phyloP scores from a whole-genome alignment of 2,888 invertebrate species.

The Nomada flava region DNA sequence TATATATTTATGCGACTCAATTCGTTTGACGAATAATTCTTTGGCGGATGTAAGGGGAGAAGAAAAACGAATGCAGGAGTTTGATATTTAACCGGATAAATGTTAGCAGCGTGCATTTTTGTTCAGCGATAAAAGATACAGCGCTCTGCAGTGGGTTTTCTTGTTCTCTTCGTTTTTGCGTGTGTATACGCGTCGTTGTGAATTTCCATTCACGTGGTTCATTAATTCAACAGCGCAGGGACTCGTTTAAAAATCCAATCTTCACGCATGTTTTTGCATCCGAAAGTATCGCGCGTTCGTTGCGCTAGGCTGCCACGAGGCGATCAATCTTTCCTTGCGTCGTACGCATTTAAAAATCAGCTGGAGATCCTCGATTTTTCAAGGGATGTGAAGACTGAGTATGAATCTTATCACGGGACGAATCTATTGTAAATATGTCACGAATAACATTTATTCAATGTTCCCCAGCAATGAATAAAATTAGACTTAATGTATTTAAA shows the following conservation, averaged over 20 bases:
- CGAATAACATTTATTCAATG: neutral
- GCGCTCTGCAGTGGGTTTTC: neutral
- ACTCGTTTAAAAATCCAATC: constrained; percentile 55
- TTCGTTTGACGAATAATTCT: neutral
- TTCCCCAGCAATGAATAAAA: too few relatives aligned
- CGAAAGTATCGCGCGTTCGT: constrained; percentile 2
- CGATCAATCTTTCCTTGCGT: constrained; percentile 42
- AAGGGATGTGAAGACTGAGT: neutral
- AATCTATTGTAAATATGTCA: neutral
- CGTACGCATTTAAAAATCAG: constrained; percentile 4
- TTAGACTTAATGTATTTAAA: too few relatives aligned
- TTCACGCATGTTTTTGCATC: constrained; percentile 41
- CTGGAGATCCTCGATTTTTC: neutral
- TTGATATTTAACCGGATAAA: neutral
- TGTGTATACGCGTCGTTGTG: neutral
- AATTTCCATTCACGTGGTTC: constrained; percentile 26
- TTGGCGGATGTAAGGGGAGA: too few relatives aligned
- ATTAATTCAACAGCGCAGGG: constrained; percentile 39
- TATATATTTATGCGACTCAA: constrained; percentile 16
- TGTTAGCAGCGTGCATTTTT: neutral
- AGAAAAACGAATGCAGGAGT: too few relatives aligned
- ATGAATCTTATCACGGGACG: neutral
- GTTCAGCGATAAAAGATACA: neutral
- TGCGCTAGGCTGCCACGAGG: neutral
- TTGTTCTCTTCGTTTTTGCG: neutral